A percentile compares a stretch with the other conserved stretches of the same genome.
phyloP scores from a whole-genome alignment of 2,797 vertebrate genomes.

The Macroramphosus scolopax region DNA sequence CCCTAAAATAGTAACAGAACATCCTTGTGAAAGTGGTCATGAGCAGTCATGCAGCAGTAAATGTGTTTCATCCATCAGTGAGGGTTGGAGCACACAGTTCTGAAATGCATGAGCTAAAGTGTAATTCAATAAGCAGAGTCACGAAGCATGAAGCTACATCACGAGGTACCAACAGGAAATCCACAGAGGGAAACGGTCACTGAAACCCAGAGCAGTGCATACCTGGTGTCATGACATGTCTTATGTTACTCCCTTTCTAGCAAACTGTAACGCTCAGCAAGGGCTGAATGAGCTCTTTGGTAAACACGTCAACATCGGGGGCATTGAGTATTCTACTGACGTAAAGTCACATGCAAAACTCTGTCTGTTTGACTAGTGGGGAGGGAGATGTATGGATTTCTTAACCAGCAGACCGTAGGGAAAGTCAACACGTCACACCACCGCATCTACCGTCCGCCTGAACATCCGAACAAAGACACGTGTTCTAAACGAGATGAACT shows the following conservation, averaged over 20 bases:
- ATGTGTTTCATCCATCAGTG: conserved; percentile 10
- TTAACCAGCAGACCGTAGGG: too few relatives aligned
- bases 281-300: background rate
- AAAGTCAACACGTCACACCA: too few relatives aligned
- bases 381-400: too few relatives aligned
- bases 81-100: conserved; percentile 14
- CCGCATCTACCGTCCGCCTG: too few relatives aligned
- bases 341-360: too few relatives aligned
- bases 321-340: too few relatives aligned
- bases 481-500: too few relatives aligned
- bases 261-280: conserved; percentile 21
- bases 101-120: conserved; percentile 31
- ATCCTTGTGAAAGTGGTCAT: conserved; percentile 6
- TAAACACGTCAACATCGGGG: background rate
- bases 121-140: conserved; percentile 37
- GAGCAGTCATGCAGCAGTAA: conserved; percentile 11
- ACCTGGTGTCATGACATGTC: conserved; percentile 18
- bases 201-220: conserved; percentile 33
- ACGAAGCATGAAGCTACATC: conserved; percentile 17
- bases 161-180: conserved; percentile 19
- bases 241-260: conserved; percentile 26
- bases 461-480: too few relatives aligned
- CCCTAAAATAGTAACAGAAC: conserved; percentile 15
- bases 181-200: conserved; percentile 16
- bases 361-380: too few relatives aligned